phyloP scores from a whole-genome alignment of 2,797 vertebrate species.

The Pseudochirops corinnae region DNA sequence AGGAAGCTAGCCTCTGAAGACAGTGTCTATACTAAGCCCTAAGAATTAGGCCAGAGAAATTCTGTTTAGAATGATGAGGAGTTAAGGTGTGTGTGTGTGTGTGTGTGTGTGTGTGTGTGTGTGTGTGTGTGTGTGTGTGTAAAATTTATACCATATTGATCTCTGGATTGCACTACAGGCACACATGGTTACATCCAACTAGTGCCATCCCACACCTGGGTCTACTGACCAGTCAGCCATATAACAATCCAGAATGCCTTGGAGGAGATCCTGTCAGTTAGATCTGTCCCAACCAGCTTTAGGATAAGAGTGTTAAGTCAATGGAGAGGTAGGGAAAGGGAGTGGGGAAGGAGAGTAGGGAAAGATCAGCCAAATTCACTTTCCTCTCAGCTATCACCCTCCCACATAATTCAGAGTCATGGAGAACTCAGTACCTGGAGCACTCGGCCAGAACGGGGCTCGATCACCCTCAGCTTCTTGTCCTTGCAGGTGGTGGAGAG shows the following conservation, averaged over 20 bases:
- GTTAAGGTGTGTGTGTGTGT: neutral
- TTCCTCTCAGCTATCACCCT: neutral
- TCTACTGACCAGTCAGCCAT: neutral
- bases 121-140: neutral
- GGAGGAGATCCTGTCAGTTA: neutral
- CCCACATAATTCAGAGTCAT: neutral
- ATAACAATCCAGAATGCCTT: neutral
- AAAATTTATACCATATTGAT: neutral
- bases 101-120: neutral
- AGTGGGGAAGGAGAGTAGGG: neutral
- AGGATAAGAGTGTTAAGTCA: neutral
- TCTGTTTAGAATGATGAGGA: neutral
- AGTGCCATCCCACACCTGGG: neutral
- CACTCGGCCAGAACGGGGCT: constrained; percentile 94
- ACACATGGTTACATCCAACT: neutral
- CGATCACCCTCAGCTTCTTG: constrained; percentile 94
- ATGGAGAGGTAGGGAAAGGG: neutral
- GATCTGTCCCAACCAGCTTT: neutral
- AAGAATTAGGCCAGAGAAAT: neutral
- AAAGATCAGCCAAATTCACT: neutral
- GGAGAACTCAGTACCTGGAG: constrained; percentile 89
- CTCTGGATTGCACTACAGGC: neutral
- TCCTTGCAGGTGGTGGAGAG: constrained; percentile 98
- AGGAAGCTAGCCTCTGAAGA: neutral
- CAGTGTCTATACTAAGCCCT: neutral